These are phyloP conservation scores for Synanthedon myopaeformis DNA, from an alignment of 2,888 invertebrate genomes.

Conservation along the genomic window DNA sequence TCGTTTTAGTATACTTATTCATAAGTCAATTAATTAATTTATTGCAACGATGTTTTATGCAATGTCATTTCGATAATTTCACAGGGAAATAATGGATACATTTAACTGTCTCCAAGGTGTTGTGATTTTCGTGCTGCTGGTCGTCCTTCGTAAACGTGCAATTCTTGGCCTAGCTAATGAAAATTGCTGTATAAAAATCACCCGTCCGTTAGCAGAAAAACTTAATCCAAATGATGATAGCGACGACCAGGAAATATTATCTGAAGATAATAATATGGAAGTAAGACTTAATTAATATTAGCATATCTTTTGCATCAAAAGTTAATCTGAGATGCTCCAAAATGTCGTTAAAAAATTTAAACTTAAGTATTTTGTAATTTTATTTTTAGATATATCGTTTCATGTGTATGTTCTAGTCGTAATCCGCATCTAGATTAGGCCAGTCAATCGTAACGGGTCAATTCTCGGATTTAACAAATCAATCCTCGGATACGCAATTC, in stretches of 20 bases:
- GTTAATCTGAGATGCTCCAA: neutral
- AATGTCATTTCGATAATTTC: neutral
- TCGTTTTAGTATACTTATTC: too few species aligned
- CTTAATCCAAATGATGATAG: conserved; percentile 53
- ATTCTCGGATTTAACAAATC: too few species aligned
- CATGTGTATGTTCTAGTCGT: neutral
- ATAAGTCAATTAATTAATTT: too few species aligned
- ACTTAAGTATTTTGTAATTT: conserved; percentile 1
- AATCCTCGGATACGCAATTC: too few species aligned
- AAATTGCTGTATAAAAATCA: conserved; percentile 35
- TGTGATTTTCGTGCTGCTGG: conserved; percentile 72
- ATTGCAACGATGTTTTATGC: too few species aligned
- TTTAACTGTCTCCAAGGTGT: conserved; percentile 76
- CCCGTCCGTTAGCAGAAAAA: conserved; percentile 39
- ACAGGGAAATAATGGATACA: conserved; percentile 73
- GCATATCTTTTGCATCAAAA: conserved; percentile 1
- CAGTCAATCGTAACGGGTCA: too few species aligned
- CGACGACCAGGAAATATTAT: conserved; percentile 45
- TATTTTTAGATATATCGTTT: conserved; percentile 5
- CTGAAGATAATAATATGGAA: conserved; percentile 50
- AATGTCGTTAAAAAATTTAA: neutral
- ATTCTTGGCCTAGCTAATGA: conserved; percentile 60
- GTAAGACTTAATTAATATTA: conserved; percentile 44
- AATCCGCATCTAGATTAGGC: too few species aligned
- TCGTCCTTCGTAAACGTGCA: conserved; percentile 68